Evolutionary conservation across 2,113 vertebrate genomes (phyloP).

Genomic region (Blennius ocellaris): DNA sequence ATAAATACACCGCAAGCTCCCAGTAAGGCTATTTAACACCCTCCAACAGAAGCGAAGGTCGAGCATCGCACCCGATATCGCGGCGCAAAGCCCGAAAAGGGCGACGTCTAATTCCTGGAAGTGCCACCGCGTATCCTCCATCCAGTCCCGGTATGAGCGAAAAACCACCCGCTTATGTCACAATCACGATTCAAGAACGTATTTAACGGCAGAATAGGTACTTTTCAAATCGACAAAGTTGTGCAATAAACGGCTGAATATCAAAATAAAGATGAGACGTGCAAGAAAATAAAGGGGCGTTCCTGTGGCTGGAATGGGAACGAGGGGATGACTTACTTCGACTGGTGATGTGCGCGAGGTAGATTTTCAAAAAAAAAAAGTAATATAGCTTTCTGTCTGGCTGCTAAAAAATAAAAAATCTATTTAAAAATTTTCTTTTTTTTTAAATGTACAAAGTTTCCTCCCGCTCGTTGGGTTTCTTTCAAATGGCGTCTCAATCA

Average conservation of each 20-base stretch:
- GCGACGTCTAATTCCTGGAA: slow-evolving; percentile 38
- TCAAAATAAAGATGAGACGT: not conserved
- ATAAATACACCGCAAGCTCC: not conserved
- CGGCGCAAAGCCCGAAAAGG: not conserved
- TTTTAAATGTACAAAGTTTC: slow-evolving; percentile 49
- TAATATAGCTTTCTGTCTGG: not conserved
- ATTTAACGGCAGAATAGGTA: not conserved
- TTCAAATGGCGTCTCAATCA: slow-evolving; percentile 78
- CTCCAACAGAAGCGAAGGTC: not conserved
- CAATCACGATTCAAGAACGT: not conserved
- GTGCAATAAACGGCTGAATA: not conserved
- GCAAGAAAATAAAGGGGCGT: slow-evolving; percentile 57
- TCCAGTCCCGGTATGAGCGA: too few relatives aligned
- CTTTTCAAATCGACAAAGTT: not conserved
- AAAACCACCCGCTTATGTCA: not conserved
- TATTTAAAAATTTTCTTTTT: slow-evolving; percentile 32
- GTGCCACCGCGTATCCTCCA: not conserved
- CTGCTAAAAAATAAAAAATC: slow-evolving; percentile 56
- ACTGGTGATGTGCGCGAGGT: slow-evolving; percentile 44
- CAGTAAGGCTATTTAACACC: not conserved
- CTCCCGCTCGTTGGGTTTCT: not conserved
- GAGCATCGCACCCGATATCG: not conserved
- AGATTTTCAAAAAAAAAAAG: slow-evolving; percentile 30
- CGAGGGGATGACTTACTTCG: slow-evolving; percentile 61
- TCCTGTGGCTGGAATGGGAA: slow-evolving; percentile 22